Base-by-base conservation (phyloP, 2,888 invertebrate species). In the Scrobipalpa costella region DNA sequence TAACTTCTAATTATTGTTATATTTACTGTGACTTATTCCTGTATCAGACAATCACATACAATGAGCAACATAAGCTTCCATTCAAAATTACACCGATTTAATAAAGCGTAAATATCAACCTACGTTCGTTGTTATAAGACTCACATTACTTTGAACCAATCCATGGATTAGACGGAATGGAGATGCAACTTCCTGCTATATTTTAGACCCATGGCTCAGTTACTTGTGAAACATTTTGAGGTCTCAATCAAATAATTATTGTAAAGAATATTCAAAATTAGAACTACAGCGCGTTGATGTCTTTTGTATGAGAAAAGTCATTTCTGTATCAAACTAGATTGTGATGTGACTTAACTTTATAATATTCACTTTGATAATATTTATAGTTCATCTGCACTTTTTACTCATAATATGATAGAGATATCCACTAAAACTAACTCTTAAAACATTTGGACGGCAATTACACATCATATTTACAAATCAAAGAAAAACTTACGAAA, bases 381-480 rank as follows among this genome's bases (percentile, higher is more conserved):
- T n/a, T n/a, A n/a, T n/a, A n/a, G n/a, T n/a, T n/a, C n/a, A n/a
- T 38, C 8, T 38, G 38, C 38, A 11, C 1, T 38, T 38, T 40
- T 40, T 40, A n/a, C n/a, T 40, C 40, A 13, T 40, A 13, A 40
- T n/a, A 40, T 40, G 13, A 40, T 13, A 13, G 40, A 40, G 40
- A 40, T n/a, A 7, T 47, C 27, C 15, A 11, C n/a, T 58, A 62
- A 57, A n/a, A 62, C 13, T 55, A 55, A 73, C 63, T 72, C 69
- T 75, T 70, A 73, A 73, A 71, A 77, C 79, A 84, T 85, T 84
- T 88, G 88, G 88, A 88, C 88, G 88, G 88, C 81, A 86, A 80
- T 70, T 76, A 67, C 68, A 65, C 66, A 64, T 61, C 74, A 73
- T 80, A 84, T 84, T 79, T 84, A 85, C 83, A 86, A 68, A 73